These are phyloP conservation scores for Thymallus thymallus DNA, from an alignment of 2,113 vertebrate species.

Conservation along the genomic window DNA sequence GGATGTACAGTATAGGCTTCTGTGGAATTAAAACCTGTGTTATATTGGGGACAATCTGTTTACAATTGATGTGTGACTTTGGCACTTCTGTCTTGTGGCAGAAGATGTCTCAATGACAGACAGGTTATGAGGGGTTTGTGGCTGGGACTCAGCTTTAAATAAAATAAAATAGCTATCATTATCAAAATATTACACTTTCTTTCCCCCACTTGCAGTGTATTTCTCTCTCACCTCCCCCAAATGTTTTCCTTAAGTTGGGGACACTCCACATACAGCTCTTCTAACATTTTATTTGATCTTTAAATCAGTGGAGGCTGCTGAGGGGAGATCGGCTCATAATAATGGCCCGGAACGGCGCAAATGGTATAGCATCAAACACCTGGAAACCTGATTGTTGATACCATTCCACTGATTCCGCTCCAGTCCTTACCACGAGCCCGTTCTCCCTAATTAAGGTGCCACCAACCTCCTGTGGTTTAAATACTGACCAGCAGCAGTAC, in stretches of 20 bases:
- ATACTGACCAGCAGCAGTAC: conserved; percentile 66
- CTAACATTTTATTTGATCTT: conserved; percentile 21
- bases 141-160: not conserved
- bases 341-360: no score
- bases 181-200: not conserved
- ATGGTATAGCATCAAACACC: no score
- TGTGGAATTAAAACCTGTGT: no score
- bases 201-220: conserved; percentile 14
- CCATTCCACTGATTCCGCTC: no score
- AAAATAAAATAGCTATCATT: not conserved
- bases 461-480: no score
- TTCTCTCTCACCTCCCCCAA: not conserved
- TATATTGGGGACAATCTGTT: no score
- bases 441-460: no score
- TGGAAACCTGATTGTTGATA: no score
- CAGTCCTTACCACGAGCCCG: no score
- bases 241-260: not conserved
- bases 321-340: no score
- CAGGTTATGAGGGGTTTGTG: not conserved
- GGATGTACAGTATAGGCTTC: no score
- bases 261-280: conserved; percentile 31
- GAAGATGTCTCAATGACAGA: not conserved
- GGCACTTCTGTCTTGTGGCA: not conserved
- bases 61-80: not conserved
- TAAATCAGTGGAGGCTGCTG: no score